These are phyloP conservation scores for Rhinogobio ventralis DNA, from an alignment of 2,797 vertebrate species.

Conservation along the genomic window DNA sequence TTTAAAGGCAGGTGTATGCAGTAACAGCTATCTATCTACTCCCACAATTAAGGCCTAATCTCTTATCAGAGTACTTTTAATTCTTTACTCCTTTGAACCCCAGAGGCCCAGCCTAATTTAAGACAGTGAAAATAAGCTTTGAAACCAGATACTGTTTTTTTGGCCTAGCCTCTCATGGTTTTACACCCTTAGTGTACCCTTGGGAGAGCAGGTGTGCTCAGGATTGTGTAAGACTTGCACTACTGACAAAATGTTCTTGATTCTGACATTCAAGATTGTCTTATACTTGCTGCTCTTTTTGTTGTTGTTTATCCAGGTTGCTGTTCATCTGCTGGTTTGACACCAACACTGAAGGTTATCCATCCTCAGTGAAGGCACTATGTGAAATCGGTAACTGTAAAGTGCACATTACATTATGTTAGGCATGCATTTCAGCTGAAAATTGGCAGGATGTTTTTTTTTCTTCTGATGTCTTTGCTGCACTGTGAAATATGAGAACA, in stretches of 20 bases:
- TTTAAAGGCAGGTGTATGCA: not conserved
- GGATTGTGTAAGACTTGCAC: not conserved
- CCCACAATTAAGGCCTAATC: not conserved
- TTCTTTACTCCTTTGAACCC: constrained; percentile 14
- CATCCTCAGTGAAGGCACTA: not conserved
- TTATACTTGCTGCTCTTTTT: not conserved
- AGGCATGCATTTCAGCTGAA: not conserved
- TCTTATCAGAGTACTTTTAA: not conserved
- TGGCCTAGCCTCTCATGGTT: constrained; percentile 10
- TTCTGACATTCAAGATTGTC: not conserved
- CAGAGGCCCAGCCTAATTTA: constrained; percentile 37
- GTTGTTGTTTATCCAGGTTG: not conserved
- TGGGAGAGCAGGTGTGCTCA: constrained; percentile 30
- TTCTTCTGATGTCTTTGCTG: not conserved
- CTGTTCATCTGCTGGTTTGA: not conserved
- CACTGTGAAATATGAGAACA: not conserved
- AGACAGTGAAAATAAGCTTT: constrained; percentile 23
- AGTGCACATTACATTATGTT: not conserved
- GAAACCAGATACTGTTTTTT: constrained; percentile 39
- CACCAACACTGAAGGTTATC: not conserved
- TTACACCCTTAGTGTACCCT: constrained; percentile 8
- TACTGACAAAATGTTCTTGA: constrained; percentile 6
- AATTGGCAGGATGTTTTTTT: not conserved
- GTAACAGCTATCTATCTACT: not conserved
- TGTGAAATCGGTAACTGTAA: not conserved